Evolutionary conservation across 2,797 vertebrate genomes (phyloP), one percentile per base, ranked within the genome.

Genomic region (Luscinia luscinia): DNA sequence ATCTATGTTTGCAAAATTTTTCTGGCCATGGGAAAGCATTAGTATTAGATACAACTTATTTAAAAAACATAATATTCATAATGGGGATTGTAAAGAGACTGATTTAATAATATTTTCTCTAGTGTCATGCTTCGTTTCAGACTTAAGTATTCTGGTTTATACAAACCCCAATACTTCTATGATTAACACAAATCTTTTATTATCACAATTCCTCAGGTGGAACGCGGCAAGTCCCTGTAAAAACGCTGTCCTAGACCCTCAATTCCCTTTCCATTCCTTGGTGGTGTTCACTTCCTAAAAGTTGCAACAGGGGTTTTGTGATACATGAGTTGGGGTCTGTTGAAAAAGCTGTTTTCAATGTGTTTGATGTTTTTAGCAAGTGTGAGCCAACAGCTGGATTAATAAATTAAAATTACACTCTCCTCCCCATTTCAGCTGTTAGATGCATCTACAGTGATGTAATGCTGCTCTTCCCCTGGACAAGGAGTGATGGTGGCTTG

Each of bases 311-410:
- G 23, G 13, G 3, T 75, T 87, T 88, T 88, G 84, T 67, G 67
- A 66, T 79, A 54, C 30, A 66, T 91, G 55, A 57, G 52, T n/a
- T n/a, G 68, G n/a, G 57, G 57, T 18, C 19, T 63, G 8, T 36
- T 1, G 0, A 17, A 48, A 88, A 51, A 58, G 4, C 2, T 8
- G 2, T 48, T 30, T 9, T 4, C 13, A 9, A 0, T 16, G 38
- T 18, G 6, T 62, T 32, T 11, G 70, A 4, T 48, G 43, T 30
- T 46, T 59, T 68, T 30, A 78, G 40, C 11, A 26, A 27, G 4
- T 1, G 0, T 73, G 28, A 41, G 21, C 19, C 30, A 59, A 38
- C 21, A 59, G 32, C 27, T 67, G 52, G 26, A 5, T 78, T 75
- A 81, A 43, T 80, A 28, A 20, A 8, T 43, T 1, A 8, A 17